Evolutionary conservation across 2,113 vertebrate species (phyloP).

Genomic region (Numida meleagris): DNA sequence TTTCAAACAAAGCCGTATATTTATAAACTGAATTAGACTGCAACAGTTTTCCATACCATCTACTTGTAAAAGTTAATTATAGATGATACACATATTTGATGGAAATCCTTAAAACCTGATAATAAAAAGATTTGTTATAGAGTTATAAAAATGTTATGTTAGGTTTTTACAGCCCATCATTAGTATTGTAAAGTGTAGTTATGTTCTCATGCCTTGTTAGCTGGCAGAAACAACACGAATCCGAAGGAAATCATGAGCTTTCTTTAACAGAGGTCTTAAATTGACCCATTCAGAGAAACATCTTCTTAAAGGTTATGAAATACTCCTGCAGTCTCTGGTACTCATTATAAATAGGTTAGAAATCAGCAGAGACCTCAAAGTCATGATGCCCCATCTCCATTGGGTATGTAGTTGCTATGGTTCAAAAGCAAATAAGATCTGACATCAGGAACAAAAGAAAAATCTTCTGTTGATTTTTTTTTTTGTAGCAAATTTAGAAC

Average conservation of each 20-base stretch:
- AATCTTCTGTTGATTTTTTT: background rate
- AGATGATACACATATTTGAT: slow-evolving; percentile 65
- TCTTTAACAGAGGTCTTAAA: slow-evolving; percentile 25
- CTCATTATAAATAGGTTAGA: background rate
- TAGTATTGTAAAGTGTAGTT: slow-evolving; percentile 68
- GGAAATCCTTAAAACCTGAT: slow-evolving; percentile 56
- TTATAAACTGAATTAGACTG: slow-evolving; percentile 62
- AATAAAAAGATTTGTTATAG: slow-evolving; percentile 72
- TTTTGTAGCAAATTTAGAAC: background rate
- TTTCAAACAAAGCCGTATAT: slow-evolving; percentile 45
- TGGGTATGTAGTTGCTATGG: background rate
- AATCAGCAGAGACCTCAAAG: slow-evolving; percentile 5
- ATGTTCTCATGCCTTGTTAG: slow-evolving; percentile 37
- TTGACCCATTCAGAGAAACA: background rate
- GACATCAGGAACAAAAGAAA: background rate
- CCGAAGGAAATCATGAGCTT: slow-evolving; percentile 49
- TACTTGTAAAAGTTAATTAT: slow-evolving; percentile 59
- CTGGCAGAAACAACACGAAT: slow-evolving; percentile 59
- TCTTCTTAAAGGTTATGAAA: background rate
- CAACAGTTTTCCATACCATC: background rate
- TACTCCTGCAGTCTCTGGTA: background rate
- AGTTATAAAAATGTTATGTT: slow-evolving; percentile 71
- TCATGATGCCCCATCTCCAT: background rate
- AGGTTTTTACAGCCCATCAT: slow-evolving; percentile 70
- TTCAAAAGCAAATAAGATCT: background rate